These are phyloP conservation scores for Alcedo atthis DNA, from an alignment of 2,797 vertebrate genomes.

Conservation along the genomic window DNA sequence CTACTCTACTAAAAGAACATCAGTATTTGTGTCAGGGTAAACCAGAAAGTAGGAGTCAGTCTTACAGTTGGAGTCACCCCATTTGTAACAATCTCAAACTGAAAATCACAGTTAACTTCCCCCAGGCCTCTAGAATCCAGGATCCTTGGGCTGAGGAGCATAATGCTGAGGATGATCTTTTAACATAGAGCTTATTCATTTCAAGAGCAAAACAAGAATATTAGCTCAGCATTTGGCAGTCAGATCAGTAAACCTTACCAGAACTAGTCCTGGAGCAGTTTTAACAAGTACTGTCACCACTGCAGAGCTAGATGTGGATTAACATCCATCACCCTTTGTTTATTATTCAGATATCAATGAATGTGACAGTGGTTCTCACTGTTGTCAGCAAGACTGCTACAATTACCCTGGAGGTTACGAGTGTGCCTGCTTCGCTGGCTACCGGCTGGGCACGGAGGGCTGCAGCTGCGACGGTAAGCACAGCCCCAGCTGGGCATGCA, in stretches of 20 bases:
- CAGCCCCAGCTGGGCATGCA: fast-evolving
- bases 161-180: not conserved
- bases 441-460: slow-evolving; percentile 84
- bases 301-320: not conserved
- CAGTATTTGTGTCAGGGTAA: not conserved
- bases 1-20: not conserved
- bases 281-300: not conserved
- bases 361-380: slow-evolving; percentile 83
- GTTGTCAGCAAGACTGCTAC: slow-evolving; percentile 92
- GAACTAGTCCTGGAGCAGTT: not conserved
- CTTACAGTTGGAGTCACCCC: not conserved
- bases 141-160: not conserved
- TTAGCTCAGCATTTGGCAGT: not conserved
- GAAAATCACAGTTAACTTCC: not conserved
- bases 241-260: not conserved
- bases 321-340: not conserved
- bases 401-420: slow-evolving; percentile 95
- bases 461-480: slow-evolving; percentile 90
- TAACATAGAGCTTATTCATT: not conserved
- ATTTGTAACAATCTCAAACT: not conserved
- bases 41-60: not conserved
- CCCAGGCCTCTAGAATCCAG: not conserved
- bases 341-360: slow-evolving; percentile 86
- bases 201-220: not conserved
- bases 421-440: slow-evolving; percentile 91